phyloP scores from a whole-genome alignment of 2,888 invertebrate genomes.

The Diaperis boleti region DNA sequence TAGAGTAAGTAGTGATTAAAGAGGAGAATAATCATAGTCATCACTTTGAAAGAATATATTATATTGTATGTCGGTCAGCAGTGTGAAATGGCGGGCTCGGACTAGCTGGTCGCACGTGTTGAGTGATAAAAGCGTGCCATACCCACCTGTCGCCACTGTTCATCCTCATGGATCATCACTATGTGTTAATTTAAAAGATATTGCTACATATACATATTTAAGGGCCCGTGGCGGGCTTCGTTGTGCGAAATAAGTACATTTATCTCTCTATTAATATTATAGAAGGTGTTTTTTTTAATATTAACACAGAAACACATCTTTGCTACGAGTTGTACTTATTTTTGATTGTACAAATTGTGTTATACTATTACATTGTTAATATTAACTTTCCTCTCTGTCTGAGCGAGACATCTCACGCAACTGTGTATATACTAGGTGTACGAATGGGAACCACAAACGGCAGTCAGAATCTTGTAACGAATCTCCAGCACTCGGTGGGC shows the following conservation, averaged over 20 bases:
- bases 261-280: slow-evolving; percentile 57
- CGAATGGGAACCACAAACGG: slow-evolving; percentile 48
- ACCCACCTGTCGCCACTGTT: slow-evolving; percentile 60
- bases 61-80: slow-evolving; percentile 51
- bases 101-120: slow-evolving; percentile 62
- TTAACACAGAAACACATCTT: slow-evolving; percentile 68
- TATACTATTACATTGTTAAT: slow-evolving; percentile 64
- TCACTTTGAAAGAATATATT: slow-evolving; percentile 7
- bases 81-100: slow-evolving; percentile 61
- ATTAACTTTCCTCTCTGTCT: slow-evolving; percentile 57
- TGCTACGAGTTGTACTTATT: slow-evolving; percentile 79
- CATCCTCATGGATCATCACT: slow-evolving; percentile 46
- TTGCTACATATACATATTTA: slow-evolving; percentile 56
- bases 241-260: slow-evolving; percentile 60
- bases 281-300: slow-evolving; percentile 51
- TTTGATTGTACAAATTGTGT: slow-evolving; percentile 80
- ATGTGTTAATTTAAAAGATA: slow-evolving; percentile 61
- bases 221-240: slow-evolving; percentile 45
- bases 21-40: slow-evolving; percentile 10
- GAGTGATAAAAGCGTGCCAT: slow-evolving; percentile 67
- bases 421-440: slow-evolving; percentile 52
- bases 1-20: slow-evolving; percentile 47
- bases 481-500: slow-evolving; percentile 24
- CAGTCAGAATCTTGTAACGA: slow-evolving; percentile 21
- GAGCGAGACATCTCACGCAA: slow-evolving; percentile 48